These are phyloP conservation scores for Rhopalosiphum maidis DNA, from an alignment of 1,140 invertebrate species.

Conservation along the genomic window DNA sequence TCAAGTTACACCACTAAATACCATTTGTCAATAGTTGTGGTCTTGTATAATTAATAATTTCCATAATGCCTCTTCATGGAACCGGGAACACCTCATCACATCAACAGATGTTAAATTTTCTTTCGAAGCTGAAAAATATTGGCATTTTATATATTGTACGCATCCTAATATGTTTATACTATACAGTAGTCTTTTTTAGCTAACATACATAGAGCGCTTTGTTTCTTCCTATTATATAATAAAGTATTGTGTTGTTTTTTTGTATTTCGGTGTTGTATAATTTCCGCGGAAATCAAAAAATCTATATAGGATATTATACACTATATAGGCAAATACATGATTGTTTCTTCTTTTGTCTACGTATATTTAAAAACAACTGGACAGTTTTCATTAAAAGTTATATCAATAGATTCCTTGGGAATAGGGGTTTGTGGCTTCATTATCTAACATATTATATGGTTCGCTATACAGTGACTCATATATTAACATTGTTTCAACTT, in stretches of 20 bases:
- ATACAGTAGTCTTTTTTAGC: too few species aligned
- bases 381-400: too few species aligned
- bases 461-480: too few species aligned
- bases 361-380: too few species aligned
- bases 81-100: background rate
- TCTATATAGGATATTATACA: background rate
- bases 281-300: background rate
- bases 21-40: background rate
- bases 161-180: background rate
- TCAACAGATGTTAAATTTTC: background rate
- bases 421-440: too few species aligned
- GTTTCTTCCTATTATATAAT: background rate
- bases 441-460: too few species aligned
- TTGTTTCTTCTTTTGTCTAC: too few species aligned
- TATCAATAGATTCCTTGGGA: too few species aligned
- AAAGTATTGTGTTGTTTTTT: background rate
- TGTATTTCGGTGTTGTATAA: background rate
- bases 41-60: background rate
- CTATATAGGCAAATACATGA: too few species aligned
- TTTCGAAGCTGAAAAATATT: background rate
- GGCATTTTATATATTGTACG: background rate
- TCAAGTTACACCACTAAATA: background rate
- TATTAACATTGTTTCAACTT: too few species aligned
- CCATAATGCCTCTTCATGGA: background rate
- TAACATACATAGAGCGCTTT: background rate